phyloP scores from a whole-genome alignment of 2,113 vertebrate genomes.

The Cephalophus harveyi region DNA sequence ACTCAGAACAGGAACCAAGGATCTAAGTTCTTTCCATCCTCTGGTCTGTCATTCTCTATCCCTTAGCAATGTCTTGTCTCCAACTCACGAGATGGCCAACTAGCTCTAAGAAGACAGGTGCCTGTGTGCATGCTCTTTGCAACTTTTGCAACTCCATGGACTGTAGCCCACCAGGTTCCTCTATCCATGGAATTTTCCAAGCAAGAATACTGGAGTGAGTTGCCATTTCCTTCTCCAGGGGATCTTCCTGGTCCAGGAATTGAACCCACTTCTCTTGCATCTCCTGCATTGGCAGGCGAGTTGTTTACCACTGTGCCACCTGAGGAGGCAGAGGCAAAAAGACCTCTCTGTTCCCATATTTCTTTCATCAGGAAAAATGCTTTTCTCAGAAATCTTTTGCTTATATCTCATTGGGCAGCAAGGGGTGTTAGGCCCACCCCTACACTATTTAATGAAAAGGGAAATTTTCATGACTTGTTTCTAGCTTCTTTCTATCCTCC shows the following conservation, averaged over 20 bases:
- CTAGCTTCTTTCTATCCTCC: background rate
- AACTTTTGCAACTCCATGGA: background rate
- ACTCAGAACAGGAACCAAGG: background rate
- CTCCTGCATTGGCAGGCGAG: background rate
- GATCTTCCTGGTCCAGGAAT: background rate
- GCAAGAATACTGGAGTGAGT: background rate
- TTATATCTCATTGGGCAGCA: background rate
- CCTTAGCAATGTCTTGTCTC: background rate
- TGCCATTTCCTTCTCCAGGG: background rate
- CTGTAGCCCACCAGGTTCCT: background rate
- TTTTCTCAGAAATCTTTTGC: background rate
- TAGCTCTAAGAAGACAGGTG: background rate
- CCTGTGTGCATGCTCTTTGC: background rate
- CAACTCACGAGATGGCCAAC: background rate
- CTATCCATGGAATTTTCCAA: background rate
- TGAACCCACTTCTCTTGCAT: background rate
- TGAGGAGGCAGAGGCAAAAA: background rate
- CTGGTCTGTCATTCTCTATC: background rate
- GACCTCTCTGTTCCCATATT: background rate
- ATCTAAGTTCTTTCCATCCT: background rate
- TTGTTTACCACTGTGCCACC: background rate
- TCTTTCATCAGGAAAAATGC: background rate
- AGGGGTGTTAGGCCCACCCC: background rate
- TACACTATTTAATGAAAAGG: background rate
- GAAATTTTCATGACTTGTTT: background rate